These are phyloP conservation scores for Fragum whitleyi DNA, from an alignment of 2,888 invertebrate genomes.

Conservation along the genomic window DNA sequence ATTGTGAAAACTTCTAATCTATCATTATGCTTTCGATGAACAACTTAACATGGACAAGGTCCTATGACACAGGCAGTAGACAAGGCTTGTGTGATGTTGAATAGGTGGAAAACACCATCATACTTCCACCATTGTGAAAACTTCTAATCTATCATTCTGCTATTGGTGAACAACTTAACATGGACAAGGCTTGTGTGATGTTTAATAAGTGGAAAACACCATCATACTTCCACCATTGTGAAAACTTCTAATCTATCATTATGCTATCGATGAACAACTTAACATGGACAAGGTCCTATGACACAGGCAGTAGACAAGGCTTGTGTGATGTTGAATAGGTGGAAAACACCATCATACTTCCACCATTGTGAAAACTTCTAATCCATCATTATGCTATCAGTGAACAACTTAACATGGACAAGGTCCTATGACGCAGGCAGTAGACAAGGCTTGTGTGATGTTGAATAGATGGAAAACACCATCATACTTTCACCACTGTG, in stretches of 20 bases:
- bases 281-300: constrained; percentile 94
- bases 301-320: constrained; percentile 98
- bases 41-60: constrained; percentile 90
- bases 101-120: constrained; percentile 92
- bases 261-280: not conserved
- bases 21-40: not conserved
- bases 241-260: constrained; percentile 93
- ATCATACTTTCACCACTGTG: constrained; percentile 98
- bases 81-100: constrained; percentile 98
- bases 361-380: constrained; percentile 98
- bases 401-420: constrained; percentile 89
- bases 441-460: constrained; percentile 98
- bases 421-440: constrained; percentile 96
- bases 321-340: constrained; percentile 97
- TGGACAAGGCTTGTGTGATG: constrained; percentile 98
- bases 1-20: constrained; percentile 96
- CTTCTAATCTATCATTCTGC: constrained; percentile 87
- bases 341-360: constrained; percentile 93
- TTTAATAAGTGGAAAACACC: constrained; percentile 94
- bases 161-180: not conserved
- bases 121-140: constrained; percentile 99
- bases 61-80: constrained; percentile 98
- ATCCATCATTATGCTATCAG: not conserved
- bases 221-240: constrained; percentile 98
- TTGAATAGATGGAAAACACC: constrained; percentile 94